A percentile compares a stretch with the other conserved stretches of the same genome.
Evolutionary conservation across 64 coral and sea anemone species (phyloP).

Genomic region (Porites australiensis): DNA sequence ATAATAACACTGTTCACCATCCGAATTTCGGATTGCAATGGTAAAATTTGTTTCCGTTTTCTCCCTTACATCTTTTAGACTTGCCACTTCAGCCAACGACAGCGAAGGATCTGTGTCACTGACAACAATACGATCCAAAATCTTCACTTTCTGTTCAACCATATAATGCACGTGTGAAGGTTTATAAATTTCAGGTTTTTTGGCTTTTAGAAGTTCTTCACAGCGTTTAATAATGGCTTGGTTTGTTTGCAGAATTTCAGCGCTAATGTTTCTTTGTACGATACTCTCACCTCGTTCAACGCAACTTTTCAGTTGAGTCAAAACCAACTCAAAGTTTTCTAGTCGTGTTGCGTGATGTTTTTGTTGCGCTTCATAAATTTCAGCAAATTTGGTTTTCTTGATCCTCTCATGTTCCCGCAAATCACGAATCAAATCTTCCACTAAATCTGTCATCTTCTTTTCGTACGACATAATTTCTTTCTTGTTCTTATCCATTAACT

Average conservation of each 20-base stretch:
- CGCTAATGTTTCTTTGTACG: not conserved
- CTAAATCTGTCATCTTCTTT: not conserved
- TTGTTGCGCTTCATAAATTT: slow-evolving; percentile 24
- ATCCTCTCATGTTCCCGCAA: not conserved
- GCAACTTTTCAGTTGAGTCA: not conserved
- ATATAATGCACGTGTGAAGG: not conserved
- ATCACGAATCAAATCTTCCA: not conserved
- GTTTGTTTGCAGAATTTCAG: not conserved
- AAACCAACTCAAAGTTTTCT: not conserved
- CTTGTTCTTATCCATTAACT: no score
- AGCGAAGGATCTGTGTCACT: not conserved
- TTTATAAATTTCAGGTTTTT: not conserved
- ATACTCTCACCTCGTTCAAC: not conserved
- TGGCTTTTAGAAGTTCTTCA: not conserved
- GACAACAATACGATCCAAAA: slow-evolving; percentile 6
- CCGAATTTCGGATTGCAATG: not conserved
- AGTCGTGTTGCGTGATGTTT: slow-evolving; percentile 8
- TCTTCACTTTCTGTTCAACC: not conserved
- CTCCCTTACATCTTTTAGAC: not conserved
- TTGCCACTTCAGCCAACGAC: no score
- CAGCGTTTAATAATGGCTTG: not conserved
- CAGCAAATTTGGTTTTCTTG: not conserved
- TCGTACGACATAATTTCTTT: no score
- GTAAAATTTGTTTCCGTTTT: not conserved
- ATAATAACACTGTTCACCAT: not conserved